phyloP scores from a whole-genome alignment of 2,888 invertebrate genomes.

The Bombyx huttoni region DNA sequence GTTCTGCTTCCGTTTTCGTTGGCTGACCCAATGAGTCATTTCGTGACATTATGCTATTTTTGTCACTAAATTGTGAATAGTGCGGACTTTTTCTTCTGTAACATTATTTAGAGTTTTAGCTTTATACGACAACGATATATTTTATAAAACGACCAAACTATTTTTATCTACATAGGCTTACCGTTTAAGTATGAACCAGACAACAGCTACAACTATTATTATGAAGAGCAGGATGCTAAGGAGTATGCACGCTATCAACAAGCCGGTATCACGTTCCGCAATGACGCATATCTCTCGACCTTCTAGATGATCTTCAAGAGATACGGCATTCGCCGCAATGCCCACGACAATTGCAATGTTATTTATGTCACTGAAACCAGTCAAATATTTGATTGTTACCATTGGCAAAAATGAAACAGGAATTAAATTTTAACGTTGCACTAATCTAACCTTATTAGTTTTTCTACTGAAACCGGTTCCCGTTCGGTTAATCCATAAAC shows the following conservation, averaged over 20 bases:
- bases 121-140: neutral
- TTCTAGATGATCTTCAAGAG: conserved; percentile 55
- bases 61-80: conserved; percentile 42
- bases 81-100: conserved; percentile 36
- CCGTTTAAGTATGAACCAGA: conserved; percentile 53
- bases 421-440: neutral
- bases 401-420: neutral
- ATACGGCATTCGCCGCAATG: conserved; percentile 33
- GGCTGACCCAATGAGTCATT: conserved; percentile 23
- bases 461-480: conserved; percentile 38
- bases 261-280: conserved; percentile 38
- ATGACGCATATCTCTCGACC: conserved; percentile 29
- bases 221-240: conserved; percentile 48
- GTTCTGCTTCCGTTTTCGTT: conserved; percentile 22
- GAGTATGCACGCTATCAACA: conserved; percentile 52
- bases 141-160: neutral
- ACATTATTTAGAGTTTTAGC: neutral
- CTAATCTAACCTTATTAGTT: conserved; percentile 32
- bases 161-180: conserved; percentile 24
- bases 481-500: conserved; percentile 44
- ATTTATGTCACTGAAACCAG: conserved; percentile 44
- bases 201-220: conserved; percentile 32
- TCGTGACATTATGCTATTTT: conserved; percentile 36
- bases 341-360: conserved; percentile 26
- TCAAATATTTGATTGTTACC: conserved; percentile 3